These are phyloP conservation scores for Cephus sareptanus DNA, from an alignment of 2,888 invertebrate genomes.

Conservation along the genomic window DNA sequence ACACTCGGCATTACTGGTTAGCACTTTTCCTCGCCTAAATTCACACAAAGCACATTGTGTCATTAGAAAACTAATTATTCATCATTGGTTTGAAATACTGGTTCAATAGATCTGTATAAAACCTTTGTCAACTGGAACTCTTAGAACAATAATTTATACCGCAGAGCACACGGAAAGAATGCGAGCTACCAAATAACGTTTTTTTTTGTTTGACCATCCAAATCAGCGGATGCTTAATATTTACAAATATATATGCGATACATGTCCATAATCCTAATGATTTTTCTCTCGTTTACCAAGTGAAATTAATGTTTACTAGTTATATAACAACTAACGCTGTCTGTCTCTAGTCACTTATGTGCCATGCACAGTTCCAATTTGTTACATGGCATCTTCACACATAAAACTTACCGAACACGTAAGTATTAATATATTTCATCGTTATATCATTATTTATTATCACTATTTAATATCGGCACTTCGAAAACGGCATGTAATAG, in stretches of 20 bases:
- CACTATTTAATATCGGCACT: neutral
- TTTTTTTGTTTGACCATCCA: slow-evolving; percentile 21
- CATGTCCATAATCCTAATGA: neutral
- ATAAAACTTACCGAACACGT: neutral
- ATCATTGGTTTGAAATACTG: slow-evolving; percentile 66
- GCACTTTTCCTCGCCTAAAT: slow-evolving; percentile 48
- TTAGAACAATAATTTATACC: slow-evolving; percentile 58
- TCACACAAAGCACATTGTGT: slow-evolving; percentile 56
- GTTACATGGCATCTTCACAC: neutral
- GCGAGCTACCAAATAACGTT: slow-evolving; percentile 33
- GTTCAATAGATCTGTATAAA: slow-evolving; percentile 64
- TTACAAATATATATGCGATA: slow-evolving; percentile 6
- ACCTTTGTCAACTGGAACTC: slow-evolving; percentile 62
- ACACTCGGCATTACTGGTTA: slow-evolving; percentile 60
- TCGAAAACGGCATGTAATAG: neutral
- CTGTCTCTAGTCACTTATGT: neutral
- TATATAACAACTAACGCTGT: neutral
- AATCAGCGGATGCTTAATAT: slow-evolving; percentile 1
- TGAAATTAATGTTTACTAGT: neutral
- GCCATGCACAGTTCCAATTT: neutral
- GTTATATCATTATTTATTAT: neutral
- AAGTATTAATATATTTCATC: neutral
- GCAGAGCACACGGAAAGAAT: slow-evolving; percentile 47
- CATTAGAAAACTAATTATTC: slow-evolving; percentile 62
- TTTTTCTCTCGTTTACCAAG: neutral